phyloP scores from a whole-genome alignment of 1,140 invertebrate species.

The fruit fly (Drosophila melanogaster) region DNA sequence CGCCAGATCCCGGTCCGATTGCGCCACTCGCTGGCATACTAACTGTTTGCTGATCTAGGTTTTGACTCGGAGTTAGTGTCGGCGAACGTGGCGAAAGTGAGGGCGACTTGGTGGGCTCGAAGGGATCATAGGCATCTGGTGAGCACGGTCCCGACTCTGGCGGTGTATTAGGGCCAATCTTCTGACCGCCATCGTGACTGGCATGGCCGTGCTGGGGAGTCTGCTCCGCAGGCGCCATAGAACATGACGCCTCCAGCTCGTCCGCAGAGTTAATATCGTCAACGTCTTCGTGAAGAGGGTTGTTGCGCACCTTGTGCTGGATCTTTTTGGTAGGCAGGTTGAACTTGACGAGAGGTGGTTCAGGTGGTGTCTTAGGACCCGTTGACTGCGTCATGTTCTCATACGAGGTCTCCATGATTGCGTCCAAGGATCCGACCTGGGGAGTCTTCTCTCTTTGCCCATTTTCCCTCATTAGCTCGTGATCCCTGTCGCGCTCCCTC shows the following conservation, averaged over 20 bases:
- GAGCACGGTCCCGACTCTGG: slow-evolving; percentile 83
- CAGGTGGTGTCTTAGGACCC: slow-evolving; percentile 91
- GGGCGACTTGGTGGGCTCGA: slow-evolving; percentile 93
- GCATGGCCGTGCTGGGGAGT: slow-evolving; percentile 15
- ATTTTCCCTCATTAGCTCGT: slow-evolving; percentile 51
- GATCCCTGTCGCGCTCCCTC: slow-evolving; percentile 33
- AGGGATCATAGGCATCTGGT: slow-evolving; percentile 92
- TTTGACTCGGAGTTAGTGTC: slow-evolving; percentile 65
- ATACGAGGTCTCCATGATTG: slow-evolving; percentile 78
- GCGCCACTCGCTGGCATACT: slow-evolving; percentile 13
- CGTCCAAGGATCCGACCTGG: slow-evolving; percentile 55
- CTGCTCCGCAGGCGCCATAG: slow-evolving; percentile 19
- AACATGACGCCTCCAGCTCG: slow-evolving; percentile 61
- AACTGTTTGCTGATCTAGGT: slow-evolving; percentile 24
- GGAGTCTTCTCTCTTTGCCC: slow-evolving; percentile 74
- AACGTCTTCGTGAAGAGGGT: slow-evolving; percentile 87
- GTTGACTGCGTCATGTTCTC: slow-evolving; percentile 66
- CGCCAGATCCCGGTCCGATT: slow-evolving; percentile 7
- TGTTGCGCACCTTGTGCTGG: slow-evolving; percentile 86
- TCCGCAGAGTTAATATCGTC: slow-evolving; percentile 82
- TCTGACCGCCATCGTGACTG: slow-evolving; percentile 56
- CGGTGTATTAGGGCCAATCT: slow-evolving; percentile 84
- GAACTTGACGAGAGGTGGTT: slow-evolving; percentile 89
- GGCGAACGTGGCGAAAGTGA: slow-evolving; percentile 85
- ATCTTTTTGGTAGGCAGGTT: slow-evolving; percentile 86